Conservation (phyloP, 2,113 vertebrate species). For the Hippocampus zosterae region DNA sequence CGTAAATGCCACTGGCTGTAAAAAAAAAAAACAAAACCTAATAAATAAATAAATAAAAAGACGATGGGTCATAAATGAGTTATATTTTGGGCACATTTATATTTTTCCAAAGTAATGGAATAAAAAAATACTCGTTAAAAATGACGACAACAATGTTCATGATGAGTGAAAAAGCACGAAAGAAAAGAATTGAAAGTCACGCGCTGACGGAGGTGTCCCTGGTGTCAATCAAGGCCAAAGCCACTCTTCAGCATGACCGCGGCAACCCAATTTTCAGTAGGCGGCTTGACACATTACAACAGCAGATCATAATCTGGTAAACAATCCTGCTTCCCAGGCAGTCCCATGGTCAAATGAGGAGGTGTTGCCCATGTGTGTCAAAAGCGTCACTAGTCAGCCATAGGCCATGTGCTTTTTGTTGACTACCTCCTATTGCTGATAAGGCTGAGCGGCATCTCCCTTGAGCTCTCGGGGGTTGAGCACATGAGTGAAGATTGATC, state of each 20-base stretch:
- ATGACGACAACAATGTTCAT: too few species aligned
- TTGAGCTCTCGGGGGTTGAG: slow-evolving; percentile 36
- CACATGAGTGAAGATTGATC: slow-evolving; percentile 52
- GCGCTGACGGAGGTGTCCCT: too few species aligned
- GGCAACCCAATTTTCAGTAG: slow-evolving; percentile 19
- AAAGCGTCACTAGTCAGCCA: slow-evolving; percentile 43
- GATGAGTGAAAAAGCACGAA: too few species aligned
- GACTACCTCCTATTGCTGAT: slow-evolving; percentile 47
- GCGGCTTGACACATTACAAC: slow-evolving; percentile 41
- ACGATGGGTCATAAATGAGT: too few species aligned
- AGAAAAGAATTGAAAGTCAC: too few species aligned
- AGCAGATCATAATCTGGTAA: slow-evolving; percentile 30
- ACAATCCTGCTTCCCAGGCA: slow-evolving; percentile 18
- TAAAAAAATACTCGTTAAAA: too few species aligned
- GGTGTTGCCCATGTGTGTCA: slow-evolving; percentile 39
- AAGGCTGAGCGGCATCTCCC: slow-evolving; percentile 46
- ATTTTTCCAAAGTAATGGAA: too few species aligned
- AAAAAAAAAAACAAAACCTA: too few species aligned
- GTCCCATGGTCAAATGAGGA: slow-evolving; percentile 46
- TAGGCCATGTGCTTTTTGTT: slow-evolving; percentile 48
- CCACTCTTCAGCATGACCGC: slow-evolving; percentile 1
- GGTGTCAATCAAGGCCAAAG: background rate
- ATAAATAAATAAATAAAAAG: too few species aligned
- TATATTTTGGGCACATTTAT: too few species aligned
- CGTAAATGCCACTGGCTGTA: too few species aligned